Conservation (phyloP, 1,140 invertebrate species). For the Heliconius melpomene region DNA sequence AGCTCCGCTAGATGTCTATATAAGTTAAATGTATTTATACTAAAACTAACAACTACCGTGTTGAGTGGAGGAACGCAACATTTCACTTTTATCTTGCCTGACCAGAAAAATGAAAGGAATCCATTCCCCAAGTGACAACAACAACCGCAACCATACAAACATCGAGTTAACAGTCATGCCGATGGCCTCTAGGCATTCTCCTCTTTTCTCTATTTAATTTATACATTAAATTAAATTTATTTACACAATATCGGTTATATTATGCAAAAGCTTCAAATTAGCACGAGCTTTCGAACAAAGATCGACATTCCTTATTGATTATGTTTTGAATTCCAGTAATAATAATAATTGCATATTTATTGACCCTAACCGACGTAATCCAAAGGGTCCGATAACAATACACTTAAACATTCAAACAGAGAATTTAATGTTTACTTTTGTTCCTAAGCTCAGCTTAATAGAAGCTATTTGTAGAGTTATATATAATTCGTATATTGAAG, state of each 20-base stretch:
- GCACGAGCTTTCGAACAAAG: background rate
- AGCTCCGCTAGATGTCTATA: background rate
- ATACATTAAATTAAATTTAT: too few relatives aligned
- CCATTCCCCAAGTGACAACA: too few relatives aligned
- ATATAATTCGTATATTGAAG: background rate
- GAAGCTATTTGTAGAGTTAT: background rate
- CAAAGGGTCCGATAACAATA: conserved; percentile 29
- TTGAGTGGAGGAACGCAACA: too few relatives aligned
- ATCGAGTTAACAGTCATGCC: too few relatives aligned
- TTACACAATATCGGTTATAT: too few relatives aligned
- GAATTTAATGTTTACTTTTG: conserved; percentile 20
- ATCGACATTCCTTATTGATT: conserved; percentile 9
- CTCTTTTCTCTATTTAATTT: too few relatives aligned
- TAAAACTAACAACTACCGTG: too few relatives aligned
- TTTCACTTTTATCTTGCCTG: too few relatives aligned
- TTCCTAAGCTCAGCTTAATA: background rate
- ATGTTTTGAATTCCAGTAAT: background rate
- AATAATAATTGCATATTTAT: conserved; percentile 23
- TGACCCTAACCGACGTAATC: conserved; percentile 23
- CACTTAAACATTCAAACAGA: conserved; percentile 21
- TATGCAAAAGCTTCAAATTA: background rate
- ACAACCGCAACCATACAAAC: too few relatives aligned
- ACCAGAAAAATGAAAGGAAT: too few relatives aligned
- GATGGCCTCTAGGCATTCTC: too few relatives aligned
- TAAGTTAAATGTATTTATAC: too few relatives aligned